phyloP scores from a whole-genome alignment of 2,888 invertebrate species.

The Yponomeuta cagnagella region DNA sequence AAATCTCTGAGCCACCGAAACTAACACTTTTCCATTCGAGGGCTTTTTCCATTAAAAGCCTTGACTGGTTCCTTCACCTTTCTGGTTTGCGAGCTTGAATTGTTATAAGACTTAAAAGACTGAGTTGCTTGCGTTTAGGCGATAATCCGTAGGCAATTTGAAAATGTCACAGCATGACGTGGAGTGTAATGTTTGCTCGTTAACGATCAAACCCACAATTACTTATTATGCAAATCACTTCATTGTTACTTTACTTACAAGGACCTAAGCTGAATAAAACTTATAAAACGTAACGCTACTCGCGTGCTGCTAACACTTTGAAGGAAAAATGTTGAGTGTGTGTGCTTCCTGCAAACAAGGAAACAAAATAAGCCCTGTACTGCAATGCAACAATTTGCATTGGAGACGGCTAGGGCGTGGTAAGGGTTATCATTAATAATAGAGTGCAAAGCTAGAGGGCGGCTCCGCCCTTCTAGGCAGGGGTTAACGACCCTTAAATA shows the following conservation, averaged over 20 bases:
- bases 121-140: background rate
- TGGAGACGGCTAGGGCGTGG: constrained; percentile 55
- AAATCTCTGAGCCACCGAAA: too few relatives aligned
- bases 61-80: too few relatives aligned
- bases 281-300: constrained; percentile 35
- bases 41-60: too few relatives aligned
- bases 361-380: constrained; percentile 52
- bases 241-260: constrained; percentile 28
- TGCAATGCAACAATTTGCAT: constrained; percentile 68
- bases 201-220: constrained; percentile 30
- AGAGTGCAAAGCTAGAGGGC: constrained; percentile 65
- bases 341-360: constrained; percentile 11
- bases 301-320: constrained; percentile 27
- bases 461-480: constrained; percentile 49
- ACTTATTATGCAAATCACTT: constrained; percentile 58
- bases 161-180: background rate
- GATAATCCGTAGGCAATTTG: background rate
- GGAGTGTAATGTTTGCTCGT: constrained; percentile 24
- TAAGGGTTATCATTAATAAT: constrained; percentile 71
- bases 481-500: constrained; percentile 67
- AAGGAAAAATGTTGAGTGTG: constrained; percentile 14
- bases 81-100: too few relatives aligned
- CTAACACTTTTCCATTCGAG: too few relatives aligned
- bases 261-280: constrained; percentile 27
- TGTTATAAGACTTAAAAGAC: background rate